These are phyloP conservation scores for Pemphigus obesinymphae DNA, from an alignment of 1,140 invertebrate genomes.

Conservation along the genomic window DNA sequence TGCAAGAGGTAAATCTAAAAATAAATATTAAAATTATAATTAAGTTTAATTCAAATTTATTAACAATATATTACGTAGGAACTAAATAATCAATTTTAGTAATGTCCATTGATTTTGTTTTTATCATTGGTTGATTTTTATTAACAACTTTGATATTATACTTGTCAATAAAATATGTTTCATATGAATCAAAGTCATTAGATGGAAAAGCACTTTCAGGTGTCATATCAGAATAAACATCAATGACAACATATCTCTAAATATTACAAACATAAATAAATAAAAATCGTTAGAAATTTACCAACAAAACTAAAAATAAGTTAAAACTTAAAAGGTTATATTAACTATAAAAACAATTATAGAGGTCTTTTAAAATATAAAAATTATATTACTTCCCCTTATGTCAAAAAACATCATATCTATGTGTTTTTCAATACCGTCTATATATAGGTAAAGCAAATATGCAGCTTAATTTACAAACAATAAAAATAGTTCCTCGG, in stretches of 20 bases:
- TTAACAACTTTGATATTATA: conserved; percentile 59
- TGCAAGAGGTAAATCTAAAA: neutral
- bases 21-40: conserved; percentile 1
- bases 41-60: neutral
- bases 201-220: conserved; percentile 76
- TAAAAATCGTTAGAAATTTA: too few species aligned
- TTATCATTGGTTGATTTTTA: conserved; percentile 78
- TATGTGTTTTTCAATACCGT: too few species aligned
- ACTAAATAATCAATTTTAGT: conserved; percentile 69
- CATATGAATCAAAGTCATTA: conserved; percentile 66
- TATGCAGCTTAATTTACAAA: too few species aligned
- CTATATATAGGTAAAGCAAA: too few species aligned
- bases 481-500: too few species aligned
- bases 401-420: too few species aligned
- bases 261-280: neutral
- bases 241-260: conserved; percentile 71
- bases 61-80: conserved; percentile 56
- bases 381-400: too few species aligned
- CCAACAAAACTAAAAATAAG: too few species aligned
- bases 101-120: conserved; percentile 59
- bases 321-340: too few species aligned
- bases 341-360: too few species aligned
- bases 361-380: too few species aligned
- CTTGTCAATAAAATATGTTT: conserved; percentile 75
- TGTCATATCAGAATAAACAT: conserved; percentile 70